Evolutionary conservation across 2,888 invertebrate genomes (phyloP).

Genomic region (Halictus ligatus): DNA sequence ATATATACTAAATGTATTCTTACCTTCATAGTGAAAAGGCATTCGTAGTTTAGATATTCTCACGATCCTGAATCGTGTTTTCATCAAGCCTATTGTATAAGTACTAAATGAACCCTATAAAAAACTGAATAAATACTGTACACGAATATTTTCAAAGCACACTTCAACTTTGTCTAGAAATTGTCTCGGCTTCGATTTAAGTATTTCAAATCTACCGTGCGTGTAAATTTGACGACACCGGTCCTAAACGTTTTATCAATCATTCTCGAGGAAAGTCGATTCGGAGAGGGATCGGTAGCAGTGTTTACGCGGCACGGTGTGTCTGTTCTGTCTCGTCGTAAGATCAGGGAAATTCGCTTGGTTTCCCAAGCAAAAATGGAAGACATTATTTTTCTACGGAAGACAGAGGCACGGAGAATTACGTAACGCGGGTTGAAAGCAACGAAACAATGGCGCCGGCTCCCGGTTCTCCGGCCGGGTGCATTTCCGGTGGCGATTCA

Average conservation of each 20-base stretch:
- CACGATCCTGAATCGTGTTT: too few species aligned
- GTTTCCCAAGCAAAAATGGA: neutral
- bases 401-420: neutral
- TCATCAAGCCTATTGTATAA: too few species aligned
- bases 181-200: neutral
- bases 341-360: slow-evolving; percentile 4
- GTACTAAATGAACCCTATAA: too few species aligned
- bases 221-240: neutral
- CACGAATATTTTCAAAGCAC: too few species aligned
- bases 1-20: too few species aligned
- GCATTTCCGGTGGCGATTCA: slow-evolving; percentile 43
- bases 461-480: slow-evolving; percentile 2
- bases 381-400: neutral
- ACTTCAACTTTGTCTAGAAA: neutral
- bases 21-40: too few species aligned
- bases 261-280: neutral
- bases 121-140: neutral
- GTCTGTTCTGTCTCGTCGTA: neutral
- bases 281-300: neutral
- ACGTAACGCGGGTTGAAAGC: slow-evolving; percentile 12
- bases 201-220: neutral
- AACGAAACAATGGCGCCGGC: slow-evolving; percentile 35
- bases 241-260: neutral
- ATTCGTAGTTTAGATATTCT: too few species aligned
- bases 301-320: neutral